These are phyloP conservation scores for Sisyra terminalis DNA, from an alignment of 2,888 invertebrate genomes.

Conservation along the genomic window DNA sequence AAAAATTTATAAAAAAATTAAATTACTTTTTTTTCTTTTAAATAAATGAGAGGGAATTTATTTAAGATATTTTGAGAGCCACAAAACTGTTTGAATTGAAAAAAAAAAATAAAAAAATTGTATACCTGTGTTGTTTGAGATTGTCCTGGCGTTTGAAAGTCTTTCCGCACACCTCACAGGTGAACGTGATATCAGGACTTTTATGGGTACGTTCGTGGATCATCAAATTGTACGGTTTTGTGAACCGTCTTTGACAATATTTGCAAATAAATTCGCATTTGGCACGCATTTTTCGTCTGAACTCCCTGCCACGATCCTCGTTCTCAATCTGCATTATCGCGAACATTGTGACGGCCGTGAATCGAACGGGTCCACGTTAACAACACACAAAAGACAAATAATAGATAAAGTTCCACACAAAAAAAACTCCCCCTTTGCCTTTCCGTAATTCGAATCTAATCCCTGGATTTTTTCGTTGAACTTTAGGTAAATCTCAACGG, in stretches of 20 bases:
- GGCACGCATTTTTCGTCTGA: conserved; percentile 74
- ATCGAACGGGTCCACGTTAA: too few species aligned
- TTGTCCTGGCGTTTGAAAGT: conserved; percentile 96
- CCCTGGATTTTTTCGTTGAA: too few species aligned
- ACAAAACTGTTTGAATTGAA: conserved; percentile 1
- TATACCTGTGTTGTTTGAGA: conserved; percentile 83
- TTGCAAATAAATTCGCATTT: conserved; percentile 98
- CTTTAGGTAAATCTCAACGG: too few species aligned
- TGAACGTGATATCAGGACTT: conserved; percentile 88
- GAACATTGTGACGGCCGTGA: conserved; percentile 47
- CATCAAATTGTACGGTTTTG: conserved; percentile 95
- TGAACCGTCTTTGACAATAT: conserved; percentile 94
- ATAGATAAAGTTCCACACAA: too few species aligned
- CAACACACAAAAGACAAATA: too few species aligned
- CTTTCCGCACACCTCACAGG: conserved; percentile 95
- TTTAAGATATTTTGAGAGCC: not conserved
- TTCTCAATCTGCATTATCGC: conserved; percentile 81
- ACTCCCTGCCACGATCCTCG: conserved; percentile 73
- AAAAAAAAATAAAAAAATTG: conserved; percentile 5
- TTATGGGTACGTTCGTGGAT: conserved; percentile 98
- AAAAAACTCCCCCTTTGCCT: too few species aligned
- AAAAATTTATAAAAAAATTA: not conserved
- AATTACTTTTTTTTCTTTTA: not conserved
- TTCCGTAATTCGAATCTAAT: too few species aligned
- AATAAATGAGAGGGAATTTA: not conserved